phyloP scores from a whole-genome alignment of 2,113 vertebrate species.

The Hemiscyllium ocellatum region DNA sequence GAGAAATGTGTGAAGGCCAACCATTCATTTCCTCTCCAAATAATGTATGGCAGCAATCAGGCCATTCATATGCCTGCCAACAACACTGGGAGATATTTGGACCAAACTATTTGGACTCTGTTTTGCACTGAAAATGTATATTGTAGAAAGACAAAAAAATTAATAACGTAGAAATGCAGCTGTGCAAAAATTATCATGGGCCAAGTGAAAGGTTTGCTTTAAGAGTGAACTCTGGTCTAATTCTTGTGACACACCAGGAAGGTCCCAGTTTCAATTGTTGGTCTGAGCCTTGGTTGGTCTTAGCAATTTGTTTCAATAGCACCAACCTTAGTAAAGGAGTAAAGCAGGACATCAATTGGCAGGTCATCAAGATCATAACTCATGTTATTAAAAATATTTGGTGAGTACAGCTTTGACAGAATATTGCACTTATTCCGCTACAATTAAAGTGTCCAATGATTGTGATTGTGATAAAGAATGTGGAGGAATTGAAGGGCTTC shows the following conservation, averaged over 20 bases:
- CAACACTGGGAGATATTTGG: neutral
- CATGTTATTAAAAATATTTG: neutral
- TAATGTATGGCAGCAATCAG: neutral
- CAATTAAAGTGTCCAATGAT: neutral
- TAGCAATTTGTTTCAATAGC: neutral
- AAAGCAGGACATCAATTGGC: neutral
- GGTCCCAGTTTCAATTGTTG: neutral
- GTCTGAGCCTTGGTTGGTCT: neutral
- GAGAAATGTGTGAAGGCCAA: neutral
- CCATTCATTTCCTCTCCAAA: neutral
- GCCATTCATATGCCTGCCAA: neutral
- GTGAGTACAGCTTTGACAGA: neutral
- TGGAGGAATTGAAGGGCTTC: neutral
- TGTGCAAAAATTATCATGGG: neutral
- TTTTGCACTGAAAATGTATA: neutral
- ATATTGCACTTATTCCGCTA: neutral
- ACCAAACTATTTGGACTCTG: neutral
- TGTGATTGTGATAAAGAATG: neutral
- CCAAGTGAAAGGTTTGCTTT: neutral
- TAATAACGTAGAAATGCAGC: neutral
- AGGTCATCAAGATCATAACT: neutral
- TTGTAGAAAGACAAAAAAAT: neutral
- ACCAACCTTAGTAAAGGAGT: neutral
- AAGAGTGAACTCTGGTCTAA: neutral
- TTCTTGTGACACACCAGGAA: neutral